Conservation (phyloP, 2,888 invertebrate species). For the Mamestra brassicae region DNA sequence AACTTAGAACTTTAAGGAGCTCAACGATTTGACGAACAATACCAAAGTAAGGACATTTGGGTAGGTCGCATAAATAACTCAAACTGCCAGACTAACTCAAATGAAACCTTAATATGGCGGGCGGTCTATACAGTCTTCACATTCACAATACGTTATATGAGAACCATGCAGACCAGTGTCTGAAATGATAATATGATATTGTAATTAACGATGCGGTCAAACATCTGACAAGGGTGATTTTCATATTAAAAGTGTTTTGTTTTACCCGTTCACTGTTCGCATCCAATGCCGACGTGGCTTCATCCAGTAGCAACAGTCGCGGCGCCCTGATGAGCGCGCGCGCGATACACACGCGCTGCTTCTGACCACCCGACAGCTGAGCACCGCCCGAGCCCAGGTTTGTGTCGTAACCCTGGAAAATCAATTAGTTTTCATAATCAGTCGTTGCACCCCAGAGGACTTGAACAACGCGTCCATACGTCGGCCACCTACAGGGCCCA, state of each 20-base stretch:
- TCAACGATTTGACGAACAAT: too few species aligned
- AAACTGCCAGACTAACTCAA: too few species aligned
- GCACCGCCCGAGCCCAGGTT: slow-evolving; percentile 93
- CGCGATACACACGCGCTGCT: slow-evolving; percentile 94
- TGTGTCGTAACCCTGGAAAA: slow-evolving; percentile 92
- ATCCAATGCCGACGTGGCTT: slow-evolving; percentile 93
- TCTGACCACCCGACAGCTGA: slow-evolving; percentile 93
- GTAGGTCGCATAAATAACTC: too few species aligned
- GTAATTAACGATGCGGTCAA: neutral
- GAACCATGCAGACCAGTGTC: too few species aligned
- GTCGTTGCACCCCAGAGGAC: too few species aligned
- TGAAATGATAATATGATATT: too few species aligned
- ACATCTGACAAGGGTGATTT: neutral
- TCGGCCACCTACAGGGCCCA: too few species aligned
- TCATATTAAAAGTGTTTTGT: neutral
- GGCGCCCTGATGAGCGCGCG: slow-evolving; percentile 93
- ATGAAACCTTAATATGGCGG: too few species aligned
- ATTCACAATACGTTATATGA: too few species aligned
- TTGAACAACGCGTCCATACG: neutral
- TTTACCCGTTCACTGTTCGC: slow-evolving; percentile 93
- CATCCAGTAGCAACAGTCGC: slow-evolving; percentile 92
- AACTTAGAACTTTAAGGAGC: too few species aligned
- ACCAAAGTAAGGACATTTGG: too few species aligned
- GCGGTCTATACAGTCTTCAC: too few species aligned
- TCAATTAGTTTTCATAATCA: neutral